Evolutionary conservation across 2,888 invertebrate genomes (phyloP).

Genomic region (Caenorhabditis angaria): DNA sequence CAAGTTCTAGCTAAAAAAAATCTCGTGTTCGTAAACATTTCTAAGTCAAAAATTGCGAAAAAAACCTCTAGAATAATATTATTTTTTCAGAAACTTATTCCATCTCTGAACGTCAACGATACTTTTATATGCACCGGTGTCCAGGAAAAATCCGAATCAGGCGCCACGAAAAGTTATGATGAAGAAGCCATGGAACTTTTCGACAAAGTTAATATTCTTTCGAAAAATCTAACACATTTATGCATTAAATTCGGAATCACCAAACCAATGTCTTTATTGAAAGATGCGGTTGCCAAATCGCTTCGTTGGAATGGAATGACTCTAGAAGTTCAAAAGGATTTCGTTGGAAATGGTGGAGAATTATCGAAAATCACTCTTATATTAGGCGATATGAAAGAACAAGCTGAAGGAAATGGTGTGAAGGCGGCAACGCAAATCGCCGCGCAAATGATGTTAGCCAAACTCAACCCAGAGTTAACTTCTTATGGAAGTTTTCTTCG

Average conservation of each 20-base stretch:
- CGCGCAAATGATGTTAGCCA: slow-evolving; percentile 90
- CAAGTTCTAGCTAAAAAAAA: too few species aligned
- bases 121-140: slow-evolving; percentile 24
- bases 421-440: slow-evolving; percentile 96
- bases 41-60: not conserved
- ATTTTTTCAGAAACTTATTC: slow-evolving; percentile 26
- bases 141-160: slow-evolving; percentile 9
- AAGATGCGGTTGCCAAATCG: slow-evolving; percentile 27
- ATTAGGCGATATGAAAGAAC: slow-evolving; percentile 78
- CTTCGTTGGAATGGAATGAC: slow-evolving; percentile 37
- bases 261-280: slow-evolving; percentile 25
- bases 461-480: slow-evolving; percentile 86
- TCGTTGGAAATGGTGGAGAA: slow-evolving; percentile 26
- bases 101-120: slow-evolving; percentile 19
- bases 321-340: slow-evolving; percentile 16
- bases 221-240: slow-evolving; percentile 17
- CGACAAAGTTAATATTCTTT: slow-evolving; percentile 81
- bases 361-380: slow-evolving; percentile 17
- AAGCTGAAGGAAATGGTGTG: slow-evolving; percentile 86
- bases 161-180: slow-evolving; percentile 14
- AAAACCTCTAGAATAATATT: not conserved
- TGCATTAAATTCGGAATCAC: slow-evolving; percentile 23
- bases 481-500: slow-evolving; percentile 93
- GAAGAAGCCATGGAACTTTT: slow-evolving; percentile 64
- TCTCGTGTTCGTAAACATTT: too few species aligned